These are phyloP conservation scores for Circaetus cinerascens DNA, from an alignment of 2,113 vertebrate species.

Conservation along the genomic window DNA sequence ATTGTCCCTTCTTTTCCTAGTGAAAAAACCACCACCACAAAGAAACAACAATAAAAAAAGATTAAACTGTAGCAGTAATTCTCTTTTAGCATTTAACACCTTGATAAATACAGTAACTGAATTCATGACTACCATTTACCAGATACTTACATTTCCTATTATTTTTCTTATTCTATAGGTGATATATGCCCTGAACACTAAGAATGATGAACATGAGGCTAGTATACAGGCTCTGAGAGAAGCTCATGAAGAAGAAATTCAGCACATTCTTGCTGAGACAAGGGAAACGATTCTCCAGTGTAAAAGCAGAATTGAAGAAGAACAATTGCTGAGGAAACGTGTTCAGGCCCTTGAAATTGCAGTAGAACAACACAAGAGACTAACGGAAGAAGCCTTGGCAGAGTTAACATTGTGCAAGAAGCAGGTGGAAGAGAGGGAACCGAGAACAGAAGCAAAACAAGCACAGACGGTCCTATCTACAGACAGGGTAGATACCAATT, in stretches of 20 bases:
- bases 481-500: constrained; percentile 54
- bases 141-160: neutral
- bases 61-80: neutral
- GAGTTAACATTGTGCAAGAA: constrained; percentile 68
- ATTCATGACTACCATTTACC: neutral
- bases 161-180: constrained; percentile 76
- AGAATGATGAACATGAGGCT: constrained; percentile 90
- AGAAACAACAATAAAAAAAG: neutral
- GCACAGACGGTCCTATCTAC: constrained; percentile 63
- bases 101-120: neutral
- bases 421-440: constrained; percentile 67
- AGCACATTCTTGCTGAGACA: constrained; percentile 80
- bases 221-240: constrained; percentile 82
- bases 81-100: neutral
- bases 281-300: constrained; percentile 70
- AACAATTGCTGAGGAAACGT: constrained; percentile 76
- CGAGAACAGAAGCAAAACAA: constrained; percentile 71
- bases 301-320: constrained; percentile 71
- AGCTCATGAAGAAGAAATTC: constrained; percentile 85
- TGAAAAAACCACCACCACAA: neutral
- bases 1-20: neutral
- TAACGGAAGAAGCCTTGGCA: constrained; percentile 78
- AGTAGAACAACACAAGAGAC: constrained; percentile 83
- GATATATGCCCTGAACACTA: constrained; percentile 92
- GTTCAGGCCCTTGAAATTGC: constrained; percentile 85